Evolutionary conservation across 64 coral and sea anemone species (phyloP).

Genomic region (Astreopora myriophthalma): DNA sequence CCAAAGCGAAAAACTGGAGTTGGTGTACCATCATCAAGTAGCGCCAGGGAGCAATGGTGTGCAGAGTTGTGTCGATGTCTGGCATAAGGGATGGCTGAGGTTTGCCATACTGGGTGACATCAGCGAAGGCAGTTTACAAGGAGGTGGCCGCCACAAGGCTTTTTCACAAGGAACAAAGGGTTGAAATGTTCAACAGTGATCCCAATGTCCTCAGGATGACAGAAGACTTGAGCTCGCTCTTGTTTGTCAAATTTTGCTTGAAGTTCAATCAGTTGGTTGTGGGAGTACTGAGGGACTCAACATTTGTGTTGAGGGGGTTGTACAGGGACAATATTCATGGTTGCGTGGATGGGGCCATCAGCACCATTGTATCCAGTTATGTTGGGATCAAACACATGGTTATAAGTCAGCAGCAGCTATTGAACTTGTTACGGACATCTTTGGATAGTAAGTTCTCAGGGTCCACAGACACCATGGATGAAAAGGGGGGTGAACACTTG

Average conservation of each 20-base stretch:
- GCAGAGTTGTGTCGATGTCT: constrained; percentile 6
- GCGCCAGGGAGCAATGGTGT: constrained; percentile 10
- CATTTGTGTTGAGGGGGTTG: neutral
- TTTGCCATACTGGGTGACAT: constrained; percentile 16
- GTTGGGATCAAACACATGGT: constrained; percentile 1
- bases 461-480: neutral
- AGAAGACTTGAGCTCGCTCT: neutral
- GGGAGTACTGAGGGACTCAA: neutral
- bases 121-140: constrained; percentile 8
- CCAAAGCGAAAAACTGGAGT: constrained; percentile 39
- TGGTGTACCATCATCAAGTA: constrained; percentile 7
- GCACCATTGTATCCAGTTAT: constrained; percentile 18
- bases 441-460: neutral
- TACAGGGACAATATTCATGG: neutral
- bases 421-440: neutral
- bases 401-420: neutral
- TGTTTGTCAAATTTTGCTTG: constrained; percentile 26
- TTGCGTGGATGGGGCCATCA: neutral
- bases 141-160: neutral
- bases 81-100: constrained; percentile 29
- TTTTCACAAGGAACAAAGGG: constrained; percentile 22
- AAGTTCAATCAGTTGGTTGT: neutral
- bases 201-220: neutral
- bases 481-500: neutral
- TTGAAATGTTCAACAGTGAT: too few species aligned